Percentiles rank a stretch among this genome's conserved stretches.
phyloP scores from a whole-genome alignment of 53 echinoderm and acorn worm genomes.

The Paelopatides confundens region DNA sequence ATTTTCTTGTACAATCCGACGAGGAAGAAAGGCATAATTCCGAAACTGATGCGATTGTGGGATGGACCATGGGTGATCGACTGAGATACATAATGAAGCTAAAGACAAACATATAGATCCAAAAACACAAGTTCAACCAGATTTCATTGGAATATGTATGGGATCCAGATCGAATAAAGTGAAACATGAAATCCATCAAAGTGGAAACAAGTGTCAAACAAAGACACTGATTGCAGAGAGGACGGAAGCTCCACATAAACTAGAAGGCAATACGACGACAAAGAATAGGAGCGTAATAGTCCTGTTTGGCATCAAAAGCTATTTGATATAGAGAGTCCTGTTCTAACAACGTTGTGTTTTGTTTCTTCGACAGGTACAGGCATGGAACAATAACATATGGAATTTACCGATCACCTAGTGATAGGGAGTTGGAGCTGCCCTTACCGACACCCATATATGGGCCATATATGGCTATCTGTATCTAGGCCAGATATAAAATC shows the following conservation, averaged over 20 bases:
- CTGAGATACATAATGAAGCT: too few species aligned
- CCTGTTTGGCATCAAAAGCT: background rate
- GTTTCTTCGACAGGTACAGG: background rate
- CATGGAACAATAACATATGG: background rate
- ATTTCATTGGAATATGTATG: too few species aligned
- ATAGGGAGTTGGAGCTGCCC: background rate
- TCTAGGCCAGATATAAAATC: too few species aligned
- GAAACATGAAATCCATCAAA: background rate
- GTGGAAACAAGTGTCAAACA: too few species aligned
- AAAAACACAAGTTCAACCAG: too few species aligned
- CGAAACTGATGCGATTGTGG: background rate
- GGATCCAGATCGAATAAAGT: too few species aligned
- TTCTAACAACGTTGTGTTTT: too few species aligned
- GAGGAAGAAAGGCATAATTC: conserved; percentile 18
- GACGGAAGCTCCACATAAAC: background rate
- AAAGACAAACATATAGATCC: too few species aligned
- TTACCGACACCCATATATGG: too few species aligned
- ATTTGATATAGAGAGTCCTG: too few species aligned
- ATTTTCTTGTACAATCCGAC: conserved; percentile 3
- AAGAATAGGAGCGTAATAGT: background rate
- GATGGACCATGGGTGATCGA: conserved; percentile 9
- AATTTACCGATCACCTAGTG: background rate
- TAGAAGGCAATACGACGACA: too few species aligned
- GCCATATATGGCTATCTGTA: too few species aligned
- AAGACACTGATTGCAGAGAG: background rate